A percentile compares a stretch with the other conserved stretches of the same genome.
Conservation (phyloP, 2,113 vertebrate genomes). For the Acrocephalus kingi region DNA sequence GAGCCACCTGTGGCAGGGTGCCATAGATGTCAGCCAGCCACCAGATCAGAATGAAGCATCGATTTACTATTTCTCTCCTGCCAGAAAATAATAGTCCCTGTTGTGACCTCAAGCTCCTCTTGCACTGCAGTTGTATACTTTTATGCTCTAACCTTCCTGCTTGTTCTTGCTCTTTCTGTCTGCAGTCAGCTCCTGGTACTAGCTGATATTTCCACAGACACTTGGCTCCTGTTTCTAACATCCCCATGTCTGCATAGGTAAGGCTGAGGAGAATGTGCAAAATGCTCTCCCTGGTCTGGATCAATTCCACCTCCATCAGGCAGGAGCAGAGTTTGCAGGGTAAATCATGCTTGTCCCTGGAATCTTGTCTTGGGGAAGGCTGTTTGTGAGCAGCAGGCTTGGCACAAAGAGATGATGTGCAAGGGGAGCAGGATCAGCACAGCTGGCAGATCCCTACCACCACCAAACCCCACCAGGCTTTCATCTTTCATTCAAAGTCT, state of each 20-base stretch:
- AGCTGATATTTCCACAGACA: neutral
- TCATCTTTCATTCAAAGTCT: neutral
- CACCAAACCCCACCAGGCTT: rapidly evolving
- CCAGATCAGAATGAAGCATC: neutral
- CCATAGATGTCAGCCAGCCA: neutral
- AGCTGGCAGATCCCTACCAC: neutral
- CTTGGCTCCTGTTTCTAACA: neutral
- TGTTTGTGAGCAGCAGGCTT: rapidly evolving
- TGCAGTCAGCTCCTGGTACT: neutral
- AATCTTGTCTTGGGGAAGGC: neutral
- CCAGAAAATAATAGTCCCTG: neutral
- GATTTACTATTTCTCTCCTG: neutral
- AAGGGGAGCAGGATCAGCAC: neutral
- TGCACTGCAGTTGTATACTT: neutral
- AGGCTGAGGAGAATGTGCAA: neutral
- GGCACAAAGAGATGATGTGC: neutral
- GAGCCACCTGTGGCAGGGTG: neutral
- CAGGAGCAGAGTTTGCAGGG: neutral
- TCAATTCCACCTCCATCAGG: neutral
- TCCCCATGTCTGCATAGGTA: neutral
- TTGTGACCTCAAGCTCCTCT: neutral
- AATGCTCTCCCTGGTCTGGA: neutral
- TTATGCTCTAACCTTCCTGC: neutral
- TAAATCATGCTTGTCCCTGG: rapidly evolving
- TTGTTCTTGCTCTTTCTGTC: neutral